Base-by-base conservation (phyloP, 2,888 invertebrate species). In the Aplocera efformata region DNA sequence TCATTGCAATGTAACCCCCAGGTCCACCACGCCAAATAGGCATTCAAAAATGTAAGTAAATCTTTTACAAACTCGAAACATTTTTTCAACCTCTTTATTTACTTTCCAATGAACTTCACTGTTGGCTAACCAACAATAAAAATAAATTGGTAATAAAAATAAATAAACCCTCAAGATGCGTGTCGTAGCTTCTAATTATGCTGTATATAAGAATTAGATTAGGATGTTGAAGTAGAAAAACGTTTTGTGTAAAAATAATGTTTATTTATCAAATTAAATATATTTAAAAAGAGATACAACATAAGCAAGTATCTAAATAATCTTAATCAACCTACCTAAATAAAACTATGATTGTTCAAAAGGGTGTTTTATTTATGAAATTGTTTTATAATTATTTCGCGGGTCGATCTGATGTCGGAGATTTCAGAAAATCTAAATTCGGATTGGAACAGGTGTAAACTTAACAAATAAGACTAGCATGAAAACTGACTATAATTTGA, bases 181-280 rank as follows among this genome's bases (percentile, higher is more conserved):
- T 29, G 25, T 30, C 9, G 11, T 36, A 30, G 10, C 21, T 33
- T 22, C 27, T 33, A 21, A 29, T 24, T 33, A 33, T 33, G 24
- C 37, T 53, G 50, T 50, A 48, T 40, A 48, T 51, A 50, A 48
- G 32, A 37, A 37, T 36, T 42, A 36, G 33, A 38, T 43, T 32
- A 27, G 52, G 39, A 33, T 32, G 40, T 53, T 51, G 33, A 47
- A 42, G 32, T 34, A 48, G 47, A 39, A 34, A 43, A 45, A 37
- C 24, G 17, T 36, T 36, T 35, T 42, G 42, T 58, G 55, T 58
- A 57, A 63, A 51, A 64, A 64, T 41, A 54, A 58, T 60, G 60
- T 72, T 71, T 73, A 73, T 72, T 71, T 67, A 69, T 53, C 57
- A 65, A 67, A 64, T 51, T 42, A 48, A 38, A 50, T 47, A 43